Evolutionary conservation across 2,113 vertebrate genomes (phyloP).

Genomic region (Fukomys damarensis): DNA sequence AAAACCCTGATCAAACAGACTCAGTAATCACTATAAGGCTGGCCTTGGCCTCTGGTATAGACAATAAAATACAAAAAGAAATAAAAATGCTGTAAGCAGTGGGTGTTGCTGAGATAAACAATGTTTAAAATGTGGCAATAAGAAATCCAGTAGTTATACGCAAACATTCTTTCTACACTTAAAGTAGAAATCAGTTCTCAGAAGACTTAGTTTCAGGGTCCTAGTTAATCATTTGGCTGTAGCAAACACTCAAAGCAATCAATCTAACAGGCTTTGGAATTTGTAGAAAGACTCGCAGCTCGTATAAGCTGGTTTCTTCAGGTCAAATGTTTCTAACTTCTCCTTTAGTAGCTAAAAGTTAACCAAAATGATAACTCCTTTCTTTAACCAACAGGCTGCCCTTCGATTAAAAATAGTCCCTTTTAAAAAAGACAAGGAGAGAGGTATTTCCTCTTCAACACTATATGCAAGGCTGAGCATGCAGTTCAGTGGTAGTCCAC

Average conservation of each 20-base stretch:
- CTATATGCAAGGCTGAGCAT: neutral
- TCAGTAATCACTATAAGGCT: slow-evolving; percentile 27
- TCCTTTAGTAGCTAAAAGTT: slow-evolving; percentile 70
- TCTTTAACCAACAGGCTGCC: slow-evolving; percentile 30
- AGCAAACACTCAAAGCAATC: slow-evolving; percentile 72
- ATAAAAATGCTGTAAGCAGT: slow-evolving; percentile 62
- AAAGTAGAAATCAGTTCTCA: slow-evolving; percentile 79
- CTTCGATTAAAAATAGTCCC: neutral
- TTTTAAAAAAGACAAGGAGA: neutral
- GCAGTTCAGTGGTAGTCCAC: neutral
- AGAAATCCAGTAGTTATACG: slow-evolving; percentile 65
- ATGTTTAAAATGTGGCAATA: slow-evolving; percentile 64
- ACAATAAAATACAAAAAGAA: slow-evolving; percentile 70
- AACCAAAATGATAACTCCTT: slow-evolving; percentile 33
- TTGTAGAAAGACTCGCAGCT: slow-evolving; percentile 38
- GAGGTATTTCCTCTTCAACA: neutral
- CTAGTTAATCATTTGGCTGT: slow-evolving; percentile 70
- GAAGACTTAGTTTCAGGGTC: slow-evolving; percentile 59
- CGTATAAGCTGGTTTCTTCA: slow-evolving; percentile 62
- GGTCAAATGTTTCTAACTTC: slow-evolving; percentile 43
- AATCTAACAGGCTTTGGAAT: slow-evolving; percentile 66
- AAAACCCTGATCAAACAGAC: slow-evolving; percentile 50
- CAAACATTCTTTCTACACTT: slow-evolving; percentile 77
- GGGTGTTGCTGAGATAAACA: slow-evolving; percentile 74
- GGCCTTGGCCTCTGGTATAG: slow-evolving; percentile 66